Conservation (phyloP, 1,140 invertebrate genomes). For the Drosophila virilis region DNA sequence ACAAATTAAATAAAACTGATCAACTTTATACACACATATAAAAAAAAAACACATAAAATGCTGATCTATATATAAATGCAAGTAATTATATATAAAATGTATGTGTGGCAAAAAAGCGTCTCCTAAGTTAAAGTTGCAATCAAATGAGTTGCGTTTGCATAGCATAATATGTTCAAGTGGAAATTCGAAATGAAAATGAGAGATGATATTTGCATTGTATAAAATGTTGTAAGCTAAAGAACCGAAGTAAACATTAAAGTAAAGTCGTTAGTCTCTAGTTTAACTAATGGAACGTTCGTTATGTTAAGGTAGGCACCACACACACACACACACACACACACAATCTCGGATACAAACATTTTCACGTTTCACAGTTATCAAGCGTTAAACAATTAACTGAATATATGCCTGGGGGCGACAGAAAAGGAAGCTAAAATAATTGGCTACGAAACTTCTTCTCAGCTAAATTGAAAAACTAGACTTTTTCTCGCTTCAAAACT, state of each 20-base stretch:
- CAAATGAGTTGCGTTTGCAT: slow-evolving; percentile 36
- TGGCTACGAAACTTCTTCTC: slow-evolving; percentile 8
- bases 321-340: slow-evolving; percentile 11
- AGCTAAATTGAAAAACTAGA: neutral
- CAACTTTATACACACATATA: slow-evolving; percentile 26
- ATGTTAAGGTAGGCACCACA: slow-evolving; percentile 33
- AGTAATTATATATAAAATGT: slow-evolving; percentile 21
- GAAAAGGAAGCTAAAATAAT: neutral
- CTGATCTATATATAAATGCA: slow-evolving; percentile 62
- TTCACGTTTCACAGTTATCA: slow-evolving; percentile 24
- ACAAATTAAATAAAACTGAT: slow-evolving; percentile 25
- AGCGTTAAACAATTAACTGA: slow-evolving; percentile 2
- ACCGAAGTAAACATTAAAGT: slow-evolving; percentile 52
- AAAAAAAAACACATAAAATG: slow-evolving; percentile 52
- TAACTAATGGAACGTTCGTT: slow-evolving; percentile 23
- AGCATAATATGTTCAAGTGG: slow-evolving; percentile 15
- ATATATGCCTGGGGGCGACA: slow-evolving; percentile 11
- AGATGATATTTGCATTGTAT: slow-evolving; percentile 63
- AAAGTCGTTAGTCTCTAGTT: slow-evolving; percentile 53
- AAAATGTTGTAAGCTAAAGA: slow-evolving; percentile 64
- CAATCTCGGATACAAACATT: neutral
- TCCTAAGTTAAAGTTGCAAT: slow-evolving; percentile 39
- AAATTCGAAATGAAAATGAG: slow-evolving; percentile 24
- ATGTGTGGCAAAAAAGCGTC: slow-evolving; percentile 39
- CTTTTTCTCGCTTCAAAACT: slow-evolving; percentile 15